Evolutionary conservation across 1,140 invertebrate genomes (phyloP).

Genomic region (Stegodyphus dumicola): DNA sequence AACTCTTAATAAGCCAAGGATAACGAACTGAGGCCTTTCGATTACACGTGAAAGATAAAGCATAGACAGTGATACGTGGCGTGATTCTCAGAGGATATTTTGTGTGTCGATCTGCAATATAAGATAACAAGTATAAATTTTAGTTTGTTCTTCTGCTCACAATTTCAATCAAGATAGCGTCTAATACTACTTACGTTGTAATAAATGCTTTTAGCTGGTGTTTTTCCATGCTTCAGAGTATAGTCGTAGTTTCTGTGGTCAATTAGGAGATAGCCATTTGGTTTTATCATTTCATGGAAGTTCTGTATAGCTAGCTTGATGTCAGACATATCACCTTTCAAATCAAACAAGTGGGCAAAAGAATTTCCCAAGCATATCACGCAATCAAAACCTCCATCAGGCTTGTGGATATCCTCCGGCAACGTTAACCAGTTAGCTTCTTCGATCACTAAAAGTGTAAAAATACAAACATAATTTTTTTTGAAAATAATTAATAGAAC

Average conservation of each 20-base stretch:
- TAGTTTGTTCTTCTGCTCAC: too few relatives aligned
- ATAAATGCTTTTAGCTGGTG: slow-evolving; percentile 84
- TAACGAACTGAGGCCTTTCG: too few relatives aligned
- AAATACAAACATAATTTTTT: background rate
- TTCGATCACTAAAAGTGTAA: slow-evolving; percentile 67
- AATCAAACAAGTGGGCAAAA: slow-evolving; percentile 86
- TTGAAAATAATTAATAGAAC: background rate
- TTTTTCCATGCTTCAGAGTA: slow-evolving; percentile 79
- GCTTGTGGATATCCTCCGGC: slow-evolving; percentile 71
- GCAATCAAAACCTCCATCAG: slow-evolving; percentile 70
- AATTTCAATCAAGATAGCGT: too few relatives aligned
- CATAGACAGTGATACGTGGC: too few relatives aligned
- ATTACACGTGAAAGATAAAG: too few relatives aligned
- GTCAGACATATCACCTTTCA: slow-evolving; percentile 79
- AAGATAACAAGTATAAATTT: too few relatives aligned
- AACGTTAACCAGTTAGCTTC: slow-evolving; percentile 70
- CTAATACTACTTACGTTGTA: slow-evolving; percentile 82
- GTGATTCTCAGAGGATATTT: too few relatives aligned
- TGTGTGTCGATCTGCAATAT: too few relatives aligned
- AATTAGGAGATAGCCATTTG: slow-evolving; percentile 84
- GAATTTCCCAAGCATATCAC: slow-evolving; percentile 89
- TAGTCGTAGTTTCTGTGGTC: slow-evolving; percentile 90
- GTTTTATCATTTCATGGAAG: slow-evolving; percentile 83
- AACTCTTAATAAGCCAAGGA: too few relatives aligned
- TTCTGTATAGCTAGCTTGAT: slow-evolving; percentile 81